Base-by-base conservation (phyloP, 1,140 invertebrate species). In the Lasioglossum albipes region DNA sequence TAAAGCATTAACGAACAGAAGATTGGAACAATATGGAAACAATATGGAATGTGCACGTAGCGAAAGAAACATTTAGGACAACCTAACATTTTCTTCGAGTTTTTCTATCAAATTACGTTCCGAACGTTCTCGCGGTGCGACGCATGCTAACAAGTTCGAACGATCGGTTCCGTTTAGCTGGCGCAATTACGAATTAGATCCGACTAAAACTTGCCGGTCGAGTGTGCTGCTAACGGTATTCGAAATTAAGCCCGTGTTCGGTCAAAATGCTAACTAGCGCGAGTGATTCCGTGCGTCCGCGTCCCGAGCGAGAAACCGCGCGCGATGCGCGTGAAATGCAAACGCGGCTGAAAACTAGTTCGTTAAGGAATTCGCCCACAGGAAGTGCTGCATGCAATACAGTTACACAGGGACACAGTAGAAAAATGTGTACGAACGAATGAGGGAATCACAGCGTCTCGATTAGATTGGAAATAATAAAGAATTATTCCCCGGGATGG, bases 261-360 rank as follows among this genome's bases (percentile, higher is more conserved):
- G 70, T 68, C 64, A 79, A 79, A 79, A 75, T 74, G 71, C 12
- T 67, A 79, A 79, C 70, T 74, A 61, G 76, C 64, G 76, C 69
- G 59, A 68, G 54, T 22, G 67, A 70, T 69, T 70, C 66, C 54
- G 22, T 5, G 75, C 22, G 31, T 57, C 45, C 71, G 75, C 22
- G 31, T 57, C 45, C 71, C 49, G 52, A 9, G 41, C 42, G 22
- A 49, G 64, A 65, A 79, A 74, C 18, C 70, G 36, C 20, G 12
- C 16, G 70, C 62, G 62, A 74, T 66, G 62, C 77, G 41, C 61
- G 41, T 54, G 77, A 79, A 79, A 74, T 49, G 77, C 77, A 66
- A 66, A 61, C 62, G 31, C 45, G 18, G 77, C 18, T 74, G 70
- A 54, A 74, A 79, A 79, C 61, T 82, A 68, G 62, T 84, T 79